phyloP scores from a whole-genome alignment of 2,797 vertebrate species.

The Pterois miles region DNA sequence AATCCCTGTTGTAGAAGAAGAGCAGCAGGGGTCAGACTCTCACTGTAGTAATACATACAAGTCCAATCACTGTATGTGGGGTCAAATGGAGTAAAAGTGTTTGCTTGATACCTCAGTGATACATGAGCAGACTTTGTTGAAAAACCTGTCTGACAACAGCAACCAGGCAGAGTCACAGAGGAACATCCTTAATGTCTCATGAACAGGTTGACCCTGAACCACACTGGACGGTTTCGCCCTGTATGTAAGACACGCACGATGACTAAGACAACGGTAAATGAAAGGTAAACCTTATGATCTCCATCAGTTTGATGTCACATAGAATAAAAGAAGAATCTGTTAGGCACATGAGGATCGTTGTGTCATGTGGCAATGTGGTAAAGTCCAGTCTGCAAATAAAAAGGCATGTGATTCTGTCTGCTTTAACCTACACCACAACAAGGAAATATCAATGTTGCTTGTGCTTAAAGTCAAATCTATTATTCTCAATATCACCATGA shows the following conservation, averaged over 20 bases:
- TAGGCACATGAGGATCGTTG: no score
- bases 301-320: neutral
- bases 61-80: neutral
- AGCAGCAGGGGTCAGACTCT: neutral
- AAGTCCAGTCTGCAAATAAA: neutral
- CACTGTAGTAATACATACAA: neutral
- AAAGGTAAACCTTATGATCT: no score
- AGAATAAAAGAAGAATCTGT: neutral
- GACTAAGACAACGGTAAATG: no score
- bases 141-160: neutral
- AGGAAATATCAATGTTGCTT: neutral
- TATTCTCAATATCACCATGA: neutral
- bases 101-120: neutral
- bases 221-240: neutral
- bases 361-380: no score
- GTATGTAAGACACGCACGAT: neutral
- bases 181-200: neutral
- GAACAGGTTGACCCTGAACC: neutral
- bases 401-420: neutral
- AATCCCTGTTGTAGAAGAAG: neutral
- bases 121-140: neutral
- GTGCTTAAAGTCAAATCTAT: neutral
- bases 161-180: neutral
- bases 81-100: neutral
- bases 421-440: neutral